phyloP scores from a whole-genome alignment of 2,113 vertebrate genomes.

The Dendropsophus ebraccatus region DNA sequence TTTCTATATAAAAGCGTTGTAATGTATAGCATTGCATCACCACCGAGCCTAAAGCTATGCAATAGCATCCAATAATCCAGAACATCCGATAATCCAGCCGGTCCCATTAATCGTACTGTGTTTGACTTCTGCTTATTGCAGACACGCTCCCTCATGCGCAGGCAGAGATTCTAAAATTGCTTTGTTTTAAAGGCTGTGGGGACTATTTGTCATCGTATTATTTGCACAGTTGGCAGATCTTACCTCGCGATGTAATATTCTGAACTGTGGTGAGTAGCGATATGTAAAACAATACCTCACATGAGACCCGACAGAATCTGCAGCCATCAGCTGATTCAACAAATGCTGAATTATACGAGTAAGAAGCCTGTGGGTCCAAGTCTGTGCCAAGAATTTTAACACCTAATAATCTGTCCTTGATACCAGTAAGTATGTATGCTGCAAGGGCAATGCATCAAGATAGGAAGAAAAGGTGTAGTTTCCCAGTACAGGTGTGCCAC shows the following conservation, averaged over 20 bases:
- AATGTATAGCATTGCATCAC: too few species aligned
- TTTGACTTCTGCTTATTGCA: not conserved
- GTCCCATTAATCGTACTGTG: not conserved
- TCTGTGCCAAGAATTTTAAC: not conserved
- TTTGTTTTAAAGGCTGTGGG: not conserved
- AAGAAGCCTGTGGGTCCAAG: not conserved
- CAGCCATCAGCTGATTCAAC: conserved; percentile 14
- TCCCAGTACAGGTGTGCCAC: too few species aligned
- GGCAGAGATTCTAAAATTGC: not conserved
- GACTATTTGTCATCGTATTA: not conserved
- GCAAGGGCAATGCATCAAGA: not conserved
- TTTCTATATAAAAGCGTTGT: too few species aligned
- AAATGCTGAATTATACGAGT: not conserved
- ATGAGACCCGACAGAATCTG: not conserved
- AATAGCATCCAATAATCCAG: not conserved
- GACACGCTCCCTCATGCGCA: not conserved
- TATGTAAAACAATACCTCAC: not conserved
- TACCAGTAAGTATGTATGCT: not conserved
- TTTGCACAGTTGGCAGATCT: conserved; percentile 3
- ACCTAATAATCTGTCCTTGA: too few species aligned
- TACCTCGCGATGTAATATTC: not conserved
- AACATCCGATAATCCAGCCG: not conserved
- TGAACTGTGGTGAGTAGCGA: not conserved
- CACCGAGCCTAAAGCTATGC: not conserved
- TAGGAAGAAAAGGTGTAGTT: not conserved